Evolutionary conservation across 2,113 vertebrate species (phyloP).

Genomic region (Corapipo altera): DNA sequence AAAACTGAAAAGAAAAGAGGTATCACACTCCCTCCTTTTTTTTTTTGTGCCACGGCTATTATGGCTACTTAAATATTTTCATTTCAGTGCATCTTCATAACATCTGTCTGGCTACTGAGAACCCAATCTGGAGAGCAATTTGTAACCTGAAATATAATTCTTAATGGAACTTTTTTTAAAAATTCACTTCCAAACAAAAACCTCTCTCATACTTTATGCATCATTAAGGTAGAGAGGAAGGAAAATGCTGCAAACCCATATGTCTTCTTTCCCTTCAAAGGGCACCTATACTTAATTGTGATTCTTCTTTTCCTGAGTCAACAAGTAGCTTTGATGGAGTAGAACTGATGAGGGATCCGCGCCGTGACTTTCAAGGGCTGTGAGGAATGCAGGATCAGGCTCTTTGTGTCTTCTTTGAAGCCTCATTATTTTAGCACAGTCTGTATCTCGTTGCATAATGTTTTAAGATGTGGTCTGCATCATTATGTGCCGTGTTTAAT

Average conservation of each 20-base stretch:
- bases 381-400: not conserved
- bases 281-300: not conserved
- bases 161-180: not conserved
- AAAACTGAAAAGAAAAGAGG: not conserved
- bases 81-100: not conserved
- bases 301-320: not conserved
- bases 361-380: not conserved
- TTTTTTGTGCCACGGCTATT: not conserved
- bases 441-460: not conserved
- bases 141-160: not conserved
- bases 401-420: not conserved
- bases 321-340: not conserved
- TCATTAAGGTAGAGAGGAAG: not conserved
- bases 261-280: not conserved
- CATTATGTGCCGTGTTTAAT: constrained; percentile 14
- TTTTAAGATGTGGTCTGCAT: constrained; percentile 42
- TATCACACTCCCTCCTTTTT: not conserved
- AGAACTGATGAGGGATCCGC: not conserved
- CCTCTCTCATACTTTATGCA: not conserved
- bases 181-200: not conserved
- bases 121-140: not conserved
- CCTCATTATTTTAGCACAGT: not conserved
- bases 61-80: not conserved
- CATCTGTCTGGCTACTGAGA: not conserved
- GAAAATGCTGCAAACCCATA: not conserved